Evolutionary conservation across 2,113 vertebrate species (phyloP), one percentile per base, ranked within the genome.

Genomic region (Bombycilla garrulus): DNA sequence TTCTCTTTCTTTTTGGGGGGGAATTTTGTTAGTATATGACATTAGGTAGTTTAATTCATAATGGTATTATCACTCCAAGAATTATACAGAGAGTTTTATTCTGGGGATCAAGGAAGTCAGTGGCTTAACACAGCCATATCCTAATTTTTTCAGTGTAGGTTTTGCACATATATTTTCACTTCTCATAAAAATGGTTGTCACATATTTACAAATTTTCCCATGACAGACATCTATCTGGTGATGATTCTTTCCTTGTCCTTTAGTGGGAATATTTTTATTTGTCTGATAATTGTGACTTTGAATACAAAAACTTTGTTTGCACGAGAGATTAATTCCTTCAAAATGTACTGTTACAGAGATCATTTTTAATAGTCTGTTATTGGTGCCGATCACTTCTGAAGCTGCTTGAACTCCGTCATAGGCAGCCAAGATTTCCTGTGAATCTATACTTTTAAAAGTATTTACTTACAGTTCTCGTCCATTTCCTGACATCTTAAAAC

Each of bases 401-500:
- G n/a, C n/a, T n/a, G n/a, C n/a, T n/a, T n/a, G n/a, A n/a, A n/a
- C n/a, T n/a, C n/a, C n/a, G n/a, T n/a, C n/a, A n/a, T n/a, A n/a
- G n/a, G n/a, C n/a, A n/a, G n/a, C n/a, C n/a, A n/a, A n/a, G n/a
- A n/a, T 23, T 90, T 79, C 18, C 14, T 38, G 4, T 54, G 10
- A 77, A 38, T 81, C 8, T 73, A 12, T 6, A 20, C 23, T 54
- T 66, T 62, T 2, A 25, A 36, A 78, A 60, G 1, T 38, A 48
- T 94, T 81, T 91, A 97, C 98, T 99, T 98, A 99, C 99, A 99
- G 51, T 97, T 99, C 99, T 93, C 99, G 96, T 45, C 98, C 99
- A 91, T 99, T 99, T 95, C 99, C 99, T 90, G 99, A 99, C 99
- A 99, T 99, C 95, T 99, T 99, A 97, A 98, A 99, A 80, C 99